Base-by-base conservation (phyloP, 2,113 vertebrate species). In the Nematolebias whitei region DNA sequence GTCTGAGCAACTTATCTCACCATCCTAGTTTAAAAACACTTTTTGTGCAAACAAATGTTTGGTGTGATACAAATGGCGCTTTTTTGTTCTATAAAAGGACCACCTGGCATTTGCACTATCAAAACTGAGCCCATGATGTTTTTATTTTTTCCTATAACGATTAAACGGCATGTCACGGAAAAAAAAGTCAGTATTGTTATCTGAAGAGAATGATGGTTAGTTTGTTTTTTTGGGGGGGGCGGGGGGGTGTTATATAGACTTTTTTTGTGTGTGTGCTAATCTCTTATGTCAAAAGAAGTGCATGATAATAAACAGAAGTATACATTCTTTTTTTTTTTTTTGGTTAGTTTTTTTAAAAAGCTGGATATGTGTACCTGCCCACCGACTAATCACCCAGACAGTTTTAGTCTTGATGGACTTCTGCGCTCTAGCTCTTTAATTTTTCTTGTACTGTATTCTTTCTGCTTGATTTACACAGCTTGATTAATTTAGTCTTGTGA, bases 151-250 rank as follows among this genome's bases (percentile, higher is more conserved):
- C 22, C 20, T 20, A 71, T 41, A 68, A 82, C 84, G 66, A 71
- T 85, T 90, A 82, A 78, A 86, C 63, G 86, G 89, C 91, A 92
- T 92, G 92, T 89, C 63, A 80, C 88, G 41, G 59, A 81, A 80
- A n/a, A 85, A 81, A 87, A 73, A 67, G 74, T 88, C 88, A 87
- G 84, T 91, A 82, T 90, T 90, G 85, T 87, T 88, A 89, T 88
- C 83, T 71, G 79, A 87, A 84, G 68, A 83, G 40, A 81, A 77
- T 90, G 82, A 86, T n/a, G n/a, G n/a, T n/a, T 76, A 60, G 78
- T 85, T 87, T 77, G 87, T 90, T 69, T 52, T 56, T 48, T 57
- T 82, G n/a, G n/a, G n/a, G n/a, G n/a, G n/a, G n/a, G n/a, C n/a
- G n/a, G n/a, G n/a, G n/a, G n/a, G n/a, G 87, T 91, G 84, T 71